Percentiles rank a stretch among this genome's conserved stretches.
phyloP scores from a whole-genome alignment of 2,888 invertebrate genomes.

The Argyra leucocephala region DNA sequence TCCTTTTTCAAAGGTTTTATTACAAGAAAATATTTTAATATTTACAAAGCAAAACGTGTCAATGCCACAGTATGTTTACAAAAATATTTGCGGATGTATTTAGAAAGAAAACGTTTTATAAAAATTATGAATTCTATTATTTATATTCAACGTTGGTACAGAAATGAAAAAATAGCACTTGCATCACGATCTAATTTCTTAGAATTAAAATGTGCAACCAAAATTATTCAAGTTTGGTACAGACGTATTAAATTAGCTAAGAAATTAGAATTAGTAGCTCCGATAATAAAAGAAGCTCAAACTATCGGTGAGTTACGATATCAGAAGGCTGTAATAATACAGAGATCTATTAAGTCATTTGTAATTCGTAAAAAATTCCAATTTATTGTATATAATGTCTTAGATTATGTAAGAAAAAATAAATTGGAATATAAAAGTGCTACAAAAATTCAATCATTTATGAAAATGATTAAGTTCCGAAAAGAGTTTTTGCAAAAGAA shows the following conservation, averaged over 20 bases:
- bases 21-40: constrained; percentile 29
- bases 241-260: constrained; percentile 38
- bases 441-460: constrained; percentile 35
- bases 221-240: constrained; percentile 46
- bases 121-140: constrained; percentile 37
- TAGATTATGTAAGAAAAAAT: constrained; percentile 20
- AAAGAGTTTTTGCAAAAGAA: constrained; percentile 30
- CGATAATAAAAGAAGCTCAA: constrained; percentile 23
- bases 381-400: constrained; percentile 29
- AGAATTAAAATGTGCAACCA: constrained; percentile 38
- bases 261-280: constrained; percentile 30
- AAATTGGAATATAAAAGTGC: constrained; percentile 26
- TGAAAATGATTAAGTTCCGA: constrained; percentile 34
- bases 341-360: constrained; percentile 27
- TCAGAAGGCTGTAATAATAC: constrained; percentile 25
- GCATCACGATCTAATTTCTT: constrained; percentile 40
- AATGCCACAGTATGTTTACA: constrained; percentile 44
- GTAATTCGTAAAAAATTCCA: constrained; percentile 42
- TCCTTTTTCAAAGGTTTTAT: constrained; percentile 33
- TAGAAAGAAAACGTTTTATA: constrained; percentile 41
- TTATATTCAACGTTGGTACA: constrained; percentile 47
- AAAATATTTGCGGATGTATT: constrained; percentile 43
- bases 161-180: constrained; percentile 43
- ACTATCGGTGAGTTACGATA: constrained; percentile 28
- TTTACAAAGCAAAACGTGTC: constrained; percentile 37